A percentile compares a stretch with the other conserved stretches of the same genome.
phyloP scores from a whole-genome alignment of 2,888 invertebrate species.

The Ptilodon capucinus region DNA sequence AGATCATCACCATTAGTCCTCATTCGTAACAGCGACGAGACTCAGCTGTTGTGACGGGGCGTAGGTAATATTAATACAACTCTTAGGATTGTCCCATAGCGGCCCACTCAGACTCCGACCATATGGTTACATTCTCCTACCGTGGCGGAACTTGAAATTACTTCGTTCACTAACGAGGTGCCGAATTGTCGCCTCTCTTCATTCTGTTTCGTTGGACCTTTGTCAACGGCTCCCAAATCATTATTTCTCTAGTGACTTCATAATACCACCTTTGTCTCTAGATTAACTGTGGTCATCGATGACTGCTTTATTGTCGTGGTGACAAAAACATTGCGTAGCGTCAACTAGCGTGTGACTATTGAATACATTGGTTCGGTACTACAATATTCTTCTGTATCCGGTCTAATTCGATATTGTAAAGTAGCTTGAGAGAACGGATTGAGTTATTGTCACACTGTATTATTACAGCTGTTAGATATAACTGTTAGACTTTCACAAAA shows the following conservation, averaged over 20 bases:
- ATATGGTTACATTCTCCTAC: not conserved
- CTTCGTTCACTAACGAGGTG: not conserved
- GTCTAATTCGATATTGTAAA: no score
- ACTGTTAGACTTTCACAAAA: not conserved
- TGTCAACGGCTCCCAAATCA: no score
- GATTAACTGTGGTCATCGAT: no score
- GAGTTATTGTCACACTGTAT: not conserved
- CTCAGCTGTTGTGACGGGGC: slow-evolving; percentile 42
- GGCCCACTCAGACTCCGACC: not conserved
- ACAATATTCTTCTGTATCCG: no score
- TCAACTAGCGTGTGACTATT: no score
- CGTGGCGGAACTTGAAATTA: not conserved
- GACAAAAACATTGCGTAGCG: no score
- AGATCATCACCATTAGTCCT: slow-evolving; percentile 29
- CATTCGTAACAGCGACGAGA: slow-evolving; percentile 19
- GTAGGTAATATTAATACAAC: slow-evolving; percentile 40
- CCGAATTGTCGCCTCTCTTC: not conserved
- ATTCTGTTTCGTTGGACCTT: no score
- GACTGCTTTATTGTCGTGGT: no score
- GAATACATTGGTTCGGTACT: no score
- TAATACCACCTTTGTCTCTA: no score
- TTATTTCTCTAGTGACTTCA: no score
- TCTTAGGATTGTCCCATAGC: slow-evolving; percentile 21
- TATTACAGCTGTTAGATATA: not conserved
- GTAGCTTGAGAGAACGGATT: no score